A percentile compares a stretch with the other conserved stretches of the same genome.
Conservation (phyloP, 2,113 vertebrate species). For the Desmodus rotundus region DNA sequence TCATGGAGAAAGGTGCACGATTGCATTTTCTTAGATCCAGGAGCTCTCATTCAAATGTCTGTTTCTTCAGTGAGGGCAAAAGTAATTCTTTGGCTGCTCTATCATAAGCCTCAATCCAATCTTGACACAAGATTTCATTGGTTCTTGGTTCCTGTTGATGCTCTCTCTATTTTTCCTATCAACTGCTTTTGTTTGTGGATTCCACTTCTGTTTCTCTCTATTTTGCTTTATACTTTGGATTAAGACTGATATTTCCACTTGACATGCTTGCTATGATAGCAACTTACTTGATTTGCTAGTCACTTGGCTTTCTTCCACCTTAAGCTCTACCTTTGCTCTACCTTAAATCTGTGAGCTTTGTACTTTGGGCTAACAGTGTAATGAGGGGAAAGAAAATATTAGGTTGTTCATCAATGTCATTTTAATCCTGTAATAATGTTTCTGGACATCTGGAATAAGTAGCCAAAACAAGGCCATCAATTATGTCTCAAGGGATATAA, state of each 20-base stretch:
- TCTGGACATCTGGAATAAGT: background rate
- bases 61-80: background rate
- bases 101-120: background rate
- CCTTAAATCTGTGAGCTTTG: background rate
- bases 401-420: background rate
- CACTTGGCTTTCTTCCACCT: background rate
- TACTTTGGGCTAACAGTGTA: background rate
- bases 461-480: background rate
- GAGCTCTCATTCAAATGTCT: background rate
- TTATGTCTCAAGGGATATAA: background rate
- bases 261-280: background rate
- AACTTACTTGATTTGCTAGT: background rate
- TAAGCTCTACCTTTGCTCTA: background rate
- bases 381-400: background rate
- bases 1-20: background rate
- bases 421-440: background rate
- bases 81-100: background rate
- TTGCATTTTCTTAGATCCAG: background rate
- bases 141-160: background rate
- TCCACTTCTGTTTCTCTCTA: background rate
- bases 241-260: background rate
- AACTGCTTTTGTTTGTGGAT: background rate
- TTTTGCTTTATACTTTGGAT: background rate
- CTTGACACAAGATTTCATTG: background rate
- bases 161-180: background rate